Evolutionary conservation across 2,888 invertebrate genomes (phyloP), one percentile per base, ranked within the genome.

Genomic region (Pseudolycoriella hygida): DNA sequence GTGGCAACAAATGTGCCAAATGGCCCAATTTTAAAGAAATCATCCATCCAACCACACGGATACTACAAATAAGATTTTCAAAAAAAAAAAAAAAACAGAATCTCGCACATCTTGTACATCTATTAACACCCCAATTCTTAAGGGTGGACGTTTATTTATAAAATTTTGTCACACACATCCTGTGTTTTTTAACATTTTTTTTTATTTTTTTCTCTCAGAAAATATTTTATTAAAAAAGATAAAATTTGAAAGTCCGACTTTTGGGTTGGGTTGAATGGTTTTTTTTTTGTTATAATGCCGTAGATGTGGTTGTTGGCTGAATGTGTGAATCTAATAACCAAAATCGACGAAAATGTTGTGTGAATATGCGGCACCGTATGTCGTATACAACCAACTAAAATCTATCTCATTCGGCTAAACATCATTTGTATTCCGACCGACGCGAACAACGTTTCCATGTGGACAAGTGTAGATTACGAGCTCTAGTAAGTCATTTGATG

Each of bases 51-150:
- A 14, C 3, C 15, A 12, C 15, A 37, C n/a, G 32, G 32, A 43
- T 43, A 4, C 25, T 6, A 25, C 25, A 25, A 25, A 25, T 8
- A 15, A n/a, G n/a, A 17, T 43, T 34, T 34, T 43, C 43, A 43
- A 34, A 18, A 37, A n/a, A 18, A 14, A 37, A 20, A 31, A 43
- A 43, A 34, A 37, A 37, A 32, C 17, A 43, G 6, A 15, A 14
- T 31, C 18, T 43, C n/a, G 32, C 34, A 43, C 43, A 43, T 43
- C 37, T 43, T 43, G 43, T 37, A 43, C 31, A 43, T 19, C 37
- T 32, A 43, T 43, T 43, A 43, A 43, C 43, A 43, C 43, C 43
- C 43, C 37, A 14, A 17, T 10, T 8, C 18, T 34, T 32, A 32
- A 18, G 43, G 43, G 43, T 34, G 43, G 32, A 32, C 18, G 14